phyloP scores from a whole-genome alignment of 1,140 invertebrate species.

The Aphis gossypii region DNA sequence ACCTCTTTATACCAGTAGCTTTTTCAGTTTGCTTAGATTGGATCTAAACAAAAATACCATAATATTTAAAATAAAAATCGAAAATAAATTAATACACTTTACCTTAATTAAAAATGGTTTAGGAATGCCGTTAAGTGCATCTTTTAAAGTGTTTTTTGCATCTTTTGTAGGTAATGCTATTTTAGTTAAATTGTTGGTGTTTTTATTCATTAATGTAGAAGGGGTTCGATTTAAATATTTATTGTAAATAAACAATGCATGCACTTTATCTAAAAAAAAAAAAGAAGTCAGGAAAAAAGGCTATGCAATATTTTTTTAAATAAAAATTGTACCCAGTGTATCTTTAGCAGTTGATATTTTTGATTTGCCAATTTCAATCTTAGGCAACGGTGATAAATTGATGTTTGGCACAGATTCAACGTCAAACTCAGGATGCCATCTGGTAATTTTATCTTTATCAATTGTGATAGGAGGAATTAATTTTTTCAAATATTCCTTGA shows the following conservation, averaged over 20 bases:
- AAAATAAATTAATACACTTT: slow-evolving; percentile 58
- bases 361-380: slow-evolving; percentile 75
- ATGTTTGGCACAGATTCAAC: slow-evolving; percentile 83
- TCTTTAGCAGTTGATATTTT: slow-evolving; percentile 77
- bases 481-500: slow-evolving; percentile 74
- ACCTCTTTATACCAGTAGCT: slow-evolving; percentile 82
- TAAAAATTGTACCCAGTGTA: slow-evolving; percentile 56
- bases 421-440: slow-evolving; percentile 93
- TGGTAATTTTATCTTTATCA: slow-evolving; percentile 75
- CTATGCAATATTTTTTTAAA: background rate
- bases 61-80: background rate
- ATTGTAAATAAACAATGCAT: slow-evolving; percentile 48
- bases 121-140: slow-evolving; percentile 80
- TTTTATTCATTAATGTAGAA: background rate
- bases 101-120: slow-evolving; percentile 83
- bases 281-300: background rate
- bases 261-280: slow-evolving; percentile 25
- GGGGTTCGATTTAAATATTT: slow-evolving; percentile 11
- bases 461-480: slow-evolving; percentile 78
- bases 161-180: slow-evolving; percentile 26
- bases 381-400: slow-evolving; percentile 73
- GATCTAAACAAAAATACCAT: slow-evolving; percentile 67
- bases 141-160: slow-evolving; percentile 58
- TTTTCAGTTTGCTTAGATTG: slow-evolving; percentile 89
- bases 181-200: background rate